Evolutionary conservation across 2,797 vertebrate species (phyloP).

Genomic region (Xiphorhynchus erythropygius): DNA sequence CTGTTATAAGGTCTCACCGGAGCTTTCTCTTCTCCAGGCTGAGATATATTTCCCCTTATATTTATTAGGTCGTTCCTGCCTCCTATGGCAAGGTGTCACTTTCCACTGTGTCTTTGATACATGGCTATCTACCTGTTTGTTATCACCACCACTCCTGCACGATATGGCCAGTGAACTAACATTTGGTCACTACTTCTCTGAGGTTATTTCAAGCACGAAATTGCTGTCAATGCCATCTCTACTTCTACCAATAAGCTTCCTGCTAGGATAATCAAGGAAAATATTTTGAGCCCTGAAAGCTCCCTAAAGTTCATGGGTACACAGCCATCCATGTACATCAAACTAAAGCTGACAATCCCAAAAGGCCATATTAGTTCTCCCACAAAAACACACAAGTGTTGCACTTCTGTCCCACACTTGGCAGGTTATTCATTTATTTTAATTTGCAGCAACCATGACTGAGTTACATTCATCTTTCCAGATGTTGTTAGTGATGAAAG

Average conservation of each 20-base stretch:
- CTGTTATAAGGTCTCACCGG: neutral
- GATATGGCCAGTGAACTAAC: neutral
- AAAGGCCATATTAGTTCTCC: conserved; percentile 16
- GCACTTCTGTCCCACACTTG: conserved; percentile 43
- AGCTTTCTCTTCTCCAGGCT: neutral
- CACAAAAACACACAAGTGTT: conserved; percentile 2
- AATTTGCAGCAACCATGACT: conserved; percentile 55
- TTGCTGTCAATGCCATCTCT: neutral
- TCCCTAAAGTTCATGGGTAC: neutral
- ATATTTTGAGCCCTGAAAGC: neutral
- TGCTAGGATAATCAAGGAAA: neutral
- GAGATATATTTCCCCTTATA: neutral
- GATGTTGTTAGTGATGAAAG: conserved; percentile 60
- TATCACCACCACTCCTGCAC: neutral
- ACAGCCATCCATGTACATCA: neutral
- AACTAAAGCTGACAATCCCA: neutral
- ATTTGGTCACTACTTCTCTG: neutral
- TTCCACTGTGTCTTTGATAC: neutral
- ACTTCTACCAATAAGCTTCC: neutral
- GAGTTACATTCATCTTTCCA: conserved; percentile 58
- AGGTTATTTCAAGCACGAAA: neutral
- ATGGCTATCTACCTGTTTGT: neutral
- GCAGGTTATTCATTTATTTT: conserved; percentile 53
- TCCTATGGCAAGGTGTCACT: neutral
- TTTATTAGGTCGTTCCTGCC: neutral